These are phyloP conservation scores for Catharus bicknelli DNA, from an alignment of 2,113 vertebrate species.

Conservation along the genomic window DNA sequence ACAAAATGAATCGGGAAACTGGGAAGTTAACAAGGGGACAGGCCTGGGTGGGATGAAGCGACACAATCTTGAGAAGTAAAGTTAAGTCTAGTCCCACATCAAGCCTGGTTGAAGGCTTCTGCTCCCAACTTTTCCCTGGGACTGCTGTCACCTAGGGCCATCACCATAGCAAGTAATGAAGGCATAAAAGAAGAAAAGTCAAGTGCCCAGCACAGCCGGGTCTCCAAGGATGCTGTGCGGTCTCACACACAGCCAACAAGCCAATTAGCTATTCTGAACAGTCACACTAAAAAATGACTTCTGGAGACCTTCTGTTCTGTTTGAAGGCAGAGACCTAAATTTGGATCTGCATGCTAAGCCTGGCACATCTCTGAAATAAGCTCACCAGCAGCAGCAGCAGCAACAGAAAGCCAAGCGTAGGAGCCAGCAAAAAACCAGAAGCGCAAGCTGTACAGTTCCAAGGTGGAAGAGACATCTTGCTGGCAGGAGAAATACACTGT, in stretches of 20 bases:
- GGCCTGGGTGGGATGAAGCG: neutral
- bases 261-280: slow-evolving; percentile 4
- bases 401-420: neutral
- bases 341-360: slow-evolving; percentile 16
- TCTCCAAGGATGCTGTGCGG: neutral
- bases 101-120: neutral
- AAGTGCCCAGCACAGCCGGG: neutral
- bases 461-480: neutral
- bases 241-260: neutral
- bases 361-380: slow-evolving; percentile 28
- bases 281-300: neutral
- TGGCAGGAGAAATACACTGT: neutral
- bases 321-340: slow-evolving; percentile 8
- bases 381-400: slow-evolving; percentile 4
- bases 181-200: neutral
- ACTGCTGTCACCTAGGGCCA: neutral
- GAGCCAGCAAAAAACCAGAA: slow-evolving; percentile 5
- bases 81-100: neutral
- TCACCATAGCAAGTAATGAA: neutral
- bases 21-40: neutral
- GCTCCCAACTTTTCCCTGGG: neutral
- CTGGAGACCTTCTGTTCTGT: slow-evolving; percentile 18
- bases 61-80: neutral
- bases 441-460: neutral
- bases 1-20: neutral